Percentiles rank a stretch among this genome's conserved stretches.
Evolutionary conservation across 2,797 vertebrate genomes (phyloP).

Genomic region (Coregonus sp.): DNA sequence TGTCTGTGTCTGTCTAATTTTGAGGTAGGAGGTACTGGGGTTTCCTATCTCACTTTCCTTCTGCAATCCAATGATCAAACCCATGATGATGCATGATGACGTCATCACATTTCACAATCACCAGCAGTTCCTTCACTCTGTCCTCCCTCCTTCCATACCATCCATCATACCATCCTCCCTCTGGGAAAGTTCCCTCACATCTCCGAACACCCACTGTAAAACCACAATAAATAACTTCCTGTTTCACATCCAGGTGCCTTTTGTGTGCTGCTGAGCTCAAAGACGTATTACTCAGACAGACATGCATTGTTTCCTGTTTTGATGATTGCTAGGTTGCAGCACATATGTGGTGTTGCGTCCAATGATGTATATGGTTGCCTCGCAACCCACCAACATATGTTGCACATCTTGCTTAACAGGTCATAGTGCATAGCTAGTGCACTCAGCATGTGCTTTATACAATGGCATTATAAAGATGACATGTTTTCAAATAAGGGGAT

Average conservation of each 20-base stretch:
- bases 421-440: background rate
- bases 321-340: background rate
- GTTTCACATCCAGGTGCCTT: background rate
- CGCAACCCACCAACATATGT: background rate
- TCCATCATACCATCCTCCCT: slow-evolving; percentile 22
- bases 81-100: slow-evolving; percentile 54
- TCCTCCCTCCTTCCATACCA: slow-evolving; percentile 34
- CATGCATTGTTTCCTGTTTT: slow-evolving; percentile 3
- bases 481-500: background rate
- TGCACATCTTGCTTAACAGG: background rate
- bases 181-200: background rate
- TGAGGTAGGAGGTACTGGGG: slow-evolving; percentile 24
- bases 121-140: slow-evolving; percentile 47
- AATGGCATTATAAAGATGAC: background rate
- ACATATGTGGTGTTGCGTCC: slow-evolving; percentile 1
- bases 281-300: slow-evolving; percentile 9
- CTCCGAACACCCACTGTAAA: slow-evolving; percentile 20
- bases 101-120: slow-evolving; percentile 41
- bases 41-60: slow-evolving; percentile 53
- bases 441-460: background rate
- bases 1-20: background rate
- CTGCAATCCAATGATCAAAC: slow-evolving; percentile 51
- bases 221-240: slow-evolving; percentile 28
- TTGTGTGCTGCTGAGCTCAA: slow-evolving; percentile 17
- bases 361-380: background rate